A percentile compares a stretch with the other conserved stretches of the same genome.
phyloP scores from a whole-genome alignment of 2,113 vertebrate genomes.

The Pseudorasbora parva region DNA sequence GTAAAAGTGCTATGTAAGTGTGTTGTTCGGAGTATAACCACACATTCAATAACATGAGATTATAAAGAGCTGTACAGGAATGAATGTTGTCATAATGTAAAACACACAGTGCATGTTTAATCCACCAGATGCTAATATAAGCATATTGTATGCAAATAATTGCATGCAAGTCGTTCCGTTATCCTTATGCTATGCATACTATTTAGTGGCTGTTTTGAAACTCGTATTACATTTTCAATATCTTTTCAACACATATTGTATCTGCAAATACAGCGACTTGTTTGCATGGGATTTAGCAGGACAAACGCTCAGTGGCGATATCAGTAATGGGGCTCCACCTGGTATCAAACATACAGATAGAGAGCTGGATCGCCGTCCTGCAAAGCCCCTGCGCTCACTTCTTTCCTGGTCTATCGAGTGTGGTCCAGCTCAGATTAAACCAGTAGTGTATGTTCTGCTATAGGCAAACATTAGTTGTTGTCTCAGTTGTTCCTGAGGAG shows the following conservation, averaged over 20 bases:
- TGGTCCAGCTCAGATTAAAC: background rate
- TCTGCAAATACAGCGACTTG: background rate
- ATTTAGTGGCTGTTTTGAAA: background rate
- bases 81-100: background rate
- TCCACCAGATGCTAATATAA: background rate
- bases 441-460: background rate
- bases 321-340: background rate
- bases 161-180: background rate
- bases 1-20: too few species aligned
- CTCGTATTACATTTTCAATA: background rate
- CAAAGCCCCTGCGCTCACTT: background rate
- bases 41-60: too few species aligned
- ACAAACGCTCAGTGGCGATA: background rate
- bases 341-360: background rate
- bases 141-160: background rate
- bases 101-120: background rate
- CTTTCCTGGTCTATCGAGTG: background rate
- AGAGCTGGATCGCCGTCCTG: background rate
- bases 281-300: background rate
- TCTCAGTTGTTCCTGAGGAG: background rate
- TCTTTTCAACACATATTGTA: background rate
- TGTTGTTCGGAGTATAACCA: too few species aligned
- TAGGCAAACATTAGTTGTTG: background rate
- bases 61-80: background rate
- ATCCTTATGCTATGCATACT: background rate